phyloP scores from a whole-genome alignment of 2,113 vertebrate genomes.

The Tragelaphus strepsiceros region DNA sequence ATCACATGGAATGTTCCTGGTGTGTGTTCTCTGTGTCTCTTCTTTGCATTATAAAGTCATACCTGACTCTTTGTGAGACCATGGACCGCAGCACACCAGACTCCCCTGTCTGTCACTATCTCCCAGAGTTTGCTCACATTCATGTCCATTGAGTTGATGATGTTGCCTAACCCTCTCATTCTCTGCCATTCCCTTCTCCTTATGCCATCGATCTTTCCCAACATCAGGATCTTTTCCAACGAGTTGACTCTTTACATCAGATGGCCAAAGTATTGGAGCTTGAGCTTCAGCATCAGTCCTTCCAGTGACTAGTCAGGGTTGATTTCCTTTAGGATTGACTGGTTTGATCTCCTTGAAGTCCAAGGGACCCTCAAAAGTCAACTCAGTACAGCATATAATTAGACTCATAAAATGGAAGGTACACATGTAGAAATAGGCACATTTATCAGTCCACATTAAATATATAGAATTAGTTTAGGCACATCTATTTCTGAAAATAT shows the following conservation, averaged over 20 bases:
- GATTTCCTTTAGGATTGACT: not conserved
- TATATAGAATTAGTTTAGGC: not conserved
- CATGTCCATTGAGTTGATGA: not conserved
- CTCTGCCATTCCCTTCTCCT: not conserved
- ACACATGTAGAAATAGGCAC: not conserved
- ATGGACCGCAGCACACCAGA: not conserved
- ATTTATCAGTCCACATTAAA: not conserved
- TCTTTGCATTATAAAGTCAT: not conserved
- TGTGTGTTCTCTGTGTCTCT: not conserved
- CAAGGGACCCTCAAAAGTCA: not conserved
- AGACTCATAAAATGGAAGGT: not conserved
- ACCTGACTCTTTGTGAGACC: not conserved
- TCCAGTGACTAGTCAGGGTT: not conserved
- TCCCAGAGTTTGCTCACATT: not conserved
- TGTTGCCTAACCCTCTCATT: not conserved
- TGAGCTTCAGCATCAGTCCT: not conserved
- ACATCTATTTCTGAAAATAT: not conserved
- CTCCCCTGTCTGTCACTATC: not conserved
- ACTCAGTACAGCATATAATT: not conserved
- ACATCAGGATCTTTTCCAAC: not conserved
- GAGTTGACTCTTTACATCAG: not conserved
- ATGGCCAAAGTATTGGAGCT: not conserved
- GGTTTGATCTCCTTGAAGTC: not conserved
- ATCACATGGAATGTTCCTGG: not conserved
- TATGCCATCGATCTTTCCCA: not conserved